These are phyloP conservation scores for Enteromius afrohamiltoni DNA, from an alignment of 2,797 vertebrate genomes.

Conservation along the genomic window DNA sequence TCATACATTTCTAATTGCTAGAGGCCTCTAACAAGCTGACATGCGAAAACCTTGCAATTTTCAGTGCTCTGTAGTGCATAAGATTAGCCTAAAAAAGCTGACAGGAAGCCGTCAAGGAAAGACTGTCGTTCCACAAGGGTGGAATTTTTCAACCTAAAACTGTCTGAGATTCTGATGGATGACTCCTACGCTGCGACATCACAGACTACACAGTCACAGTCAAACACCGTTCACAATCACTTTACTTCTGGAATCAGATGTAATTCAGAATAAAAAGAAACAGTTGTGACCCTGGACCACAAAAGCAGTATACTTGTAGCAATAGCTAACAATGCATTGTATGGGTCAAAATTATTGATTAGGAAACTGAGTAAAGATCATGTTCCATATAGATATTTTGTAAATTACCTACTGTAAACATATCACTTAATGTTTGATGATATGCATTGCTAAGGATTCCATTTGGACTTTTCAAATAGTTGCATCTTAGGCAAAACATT, in stretches of 20 bases:
- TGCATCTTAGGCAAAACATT: too few relatives aligned
- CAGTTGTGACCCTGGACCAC: too few relatives aligned
- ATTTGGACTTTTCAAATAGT: too few relatives aligned
- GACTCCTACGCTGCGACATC: background rate
- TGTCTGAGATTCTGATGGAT: constrained; percentile 24
- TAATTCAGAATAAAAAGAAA: background rate
- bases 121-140: background rate
- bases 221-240: background rate
- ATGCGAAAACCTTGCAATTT: background rate
- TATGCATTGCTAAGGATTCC: too few relatives aligned
- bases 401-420: too few relatives aligned
- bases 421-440: too few relatives aligned
- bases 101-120: constrained; percentile 11
- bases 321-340: too few relatives aligned
- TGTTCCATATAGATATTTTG: too few relatives aligned
- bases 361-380: too few relatives aligned
- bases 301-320: too few relatives aligned
- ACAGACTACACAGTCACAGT: background rate
- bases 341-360: too few relatives aligned
- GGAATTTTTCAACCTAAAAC: constrained; percentile 14
- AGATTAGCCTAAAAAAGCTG: constrained; percentile 33
- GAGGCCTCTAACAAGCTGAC: background rate
- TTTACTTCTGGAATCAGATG: background rate
- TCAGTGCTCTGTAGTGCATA: background rate
- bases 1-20: constrained; percentile 2